These are phyloP conservation scores for Helleia helle DNA, from an alignment of 2,888 invertebrate genomes.

Conservation along the genomic window DNA sequence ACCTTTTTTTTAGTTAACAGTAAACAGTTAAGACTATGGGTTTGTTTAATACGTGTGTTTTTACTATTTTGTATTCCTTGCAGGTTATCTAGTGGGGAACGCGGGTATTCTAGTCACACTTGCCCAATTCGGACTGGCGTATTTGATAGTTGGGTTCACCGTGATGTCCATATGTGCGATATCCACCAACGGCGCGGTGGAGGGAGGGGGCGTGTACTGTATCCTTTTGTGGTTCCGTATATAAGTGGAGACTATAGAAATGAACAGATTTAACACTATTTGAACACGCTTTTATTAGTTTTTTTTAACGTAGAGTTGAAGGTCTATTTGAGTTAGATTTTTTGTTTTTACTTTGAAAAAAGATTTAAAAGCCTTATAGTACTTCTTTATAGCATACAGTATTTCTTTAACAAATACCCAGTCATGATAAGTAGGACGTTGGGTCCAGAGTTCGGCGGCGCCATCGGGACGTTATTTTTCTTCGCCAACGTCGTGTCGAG, in stretches of 20 bases:
- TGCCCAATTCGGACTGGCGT: slow-evolving; percentile 92
- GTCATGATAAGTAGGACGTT: slow-evolving; percentile 99
- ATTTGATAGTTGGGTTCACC: slow-evolving; percentile 95
- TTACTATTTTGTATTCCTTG: slow-evolving; percentile 36
- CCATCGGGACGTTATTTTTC: slow-evolving; percentile 98
- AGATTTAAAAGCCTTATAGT: too few species aligned
- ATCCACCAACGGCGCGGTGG: slow-evolving; percentile 98
- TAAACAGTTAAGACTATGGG: too few species aligned
- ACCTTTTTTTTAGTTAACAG: too few species aligned
- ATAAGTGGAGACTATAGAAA: too few species aligned
- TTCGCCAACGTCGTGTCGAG: slow-evolving; percentile 98
- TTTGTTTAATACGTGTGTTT: too few species aligned
- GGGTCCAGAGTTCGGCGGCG: slow-evolving; percentile 99
- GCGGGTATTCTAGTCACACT: slow-evolving; percentile 92
- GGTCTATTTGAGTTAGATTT: too few species aligned
- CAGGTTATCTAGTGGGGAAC: slow-evolving; percentile 97
- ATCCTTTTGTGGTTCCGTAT: slow-evolving; percentile 76
- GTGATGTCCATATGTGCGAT: slow-evolving; percentile 98
- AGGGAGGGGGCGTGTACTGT: slow-evolving; percentile 99
- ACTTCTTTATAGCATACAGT: neutral
- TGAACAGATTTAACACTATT: too few species aligned
- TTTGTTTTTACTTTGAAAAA: too few species aligned
- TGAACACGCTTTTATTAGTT: too few species aligned
- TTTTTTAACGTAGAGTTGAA: too few species aligned
- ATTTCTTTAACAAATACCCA: slow-evolving; percentile 44